These are phyloP conservation scores for Drosophila helvetica DNA, from an alignment of 2,888 invertebrate species.

Conservation along the genomic window DNA sequence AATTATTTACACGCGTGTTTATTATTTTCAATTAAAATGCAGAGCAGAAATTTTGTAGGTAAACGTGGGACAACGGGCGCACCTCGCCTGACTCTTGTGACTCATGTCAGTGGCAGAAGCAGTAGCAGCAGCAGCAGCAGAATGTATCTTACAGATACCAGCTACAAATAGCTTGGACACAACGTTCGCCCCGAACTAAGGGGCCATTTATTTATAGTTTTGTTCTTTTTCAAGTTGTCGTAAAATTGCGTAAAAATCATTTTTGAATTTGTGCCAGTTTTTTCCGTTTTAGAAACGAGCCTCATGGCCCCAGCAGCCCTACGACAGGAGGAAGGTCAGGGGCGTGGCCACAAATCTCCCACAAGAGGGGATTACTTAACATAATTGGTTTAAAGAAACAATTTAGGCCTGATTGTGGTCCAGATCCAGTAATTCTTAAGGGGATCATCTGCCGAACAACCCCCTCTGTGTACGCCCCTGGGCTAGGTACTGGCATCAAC, in stretches of 20 bases:
- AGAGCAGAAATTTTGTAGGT: constrained; percentile 63
- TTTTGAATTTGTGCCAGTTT: constrained; percentile 79
- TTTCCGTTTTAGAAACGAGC: constrained; percentile 48
- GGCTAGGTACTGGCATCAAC: constrained; percentile 17
- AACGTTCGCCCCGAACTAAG: constrained; percentile 45
- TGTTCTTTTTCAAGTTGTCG: constrained; percentile 72
- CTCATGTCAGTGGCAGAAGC: constrained; percentile 55
- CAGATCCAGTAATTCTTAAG: neutral
- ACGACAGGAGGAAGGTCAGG: constrained; percentile 27
- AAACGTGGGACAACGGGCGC: constrained; percentile 48
- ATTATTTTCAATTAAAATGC: constrained; percentile 76
- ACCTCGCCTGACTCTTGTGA: constrained; percentile 45
- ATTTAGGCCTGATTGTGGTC: neutral
- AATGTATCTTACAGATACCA: constrained; percentile 59
- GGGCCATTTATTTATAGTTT: constrained; percentile 71
- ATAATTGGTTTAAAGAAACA: neutral
- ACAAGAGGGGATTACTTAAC: neutral
- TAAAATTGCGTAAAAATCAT: constrained; percentile 78
- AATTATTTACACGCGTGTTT: constrained; percentile 78
- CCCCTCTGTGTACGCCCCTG: constrained; percentile 21
- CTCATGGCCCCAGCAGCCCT: constrained; percentile 31
- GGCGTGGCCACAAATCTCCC: neutral
- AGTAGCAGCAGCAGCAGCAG: constrained; percentile 10
- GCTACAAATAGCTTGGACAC: constrained; percentile 60
- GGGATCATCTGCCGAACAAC: neutral